Evolutionary conservation across 2,113 vertebrate genomes (phyloP).

Genomic region (Sinosuthora webbiana): DNA sequence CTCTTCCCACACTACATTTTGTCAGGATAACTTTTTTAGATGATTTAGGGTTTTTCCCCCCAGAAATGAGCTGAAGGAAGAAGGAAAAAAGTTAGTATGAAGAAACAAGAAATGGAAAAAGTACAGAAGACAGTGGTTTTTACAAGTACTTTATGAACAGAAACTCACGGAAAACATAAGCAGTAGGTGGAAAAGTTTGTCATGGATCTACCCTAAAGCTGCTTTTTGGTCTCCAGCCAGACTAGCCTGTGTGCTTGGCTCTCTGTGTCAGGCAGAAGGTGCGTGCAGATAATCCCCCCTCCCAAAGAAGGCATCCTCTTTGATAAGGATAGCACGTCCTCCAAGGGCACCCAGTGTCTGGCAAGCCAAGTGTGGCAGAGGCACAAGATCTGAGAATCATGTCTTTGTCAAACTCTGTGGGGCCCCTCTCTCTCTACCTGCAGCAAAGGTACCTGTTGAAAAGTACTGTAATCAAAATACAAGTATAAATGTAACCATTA

Average conservation of each 20-base stretch:
- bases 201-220: background rate
- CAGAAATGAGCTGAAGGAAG: background rate
- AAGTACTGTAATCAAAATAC: background rate
- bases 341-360: background rate
- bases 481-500: background rate
- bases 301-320: background rate
- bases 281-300: background rate
- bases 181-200: background rate
- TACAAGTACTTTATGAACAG: background rate
- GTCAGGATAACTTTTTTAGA: background rate
- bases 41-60: background rate
- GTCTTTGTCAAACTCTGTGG: background rate
- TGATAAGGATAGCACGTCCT: background rate
- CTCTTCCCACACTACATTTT: background rate
- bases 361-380: fast-evolving
- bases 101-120: background rate
- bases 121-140: background rate
- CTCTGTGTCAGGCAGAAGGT: background rate
- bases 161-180: background rate
- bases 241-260: background rate
- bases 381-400: background rate
- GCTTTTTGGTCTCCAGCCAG: background rate
- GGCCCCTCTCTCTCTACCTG: background rate
- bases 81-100: background rate
- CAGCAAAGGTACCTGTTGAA: background rate